Evolutionary conservation across 2,888 invertebrate species (phyloP).

Genomic region (Sphaeridia pumilis): DNA sequence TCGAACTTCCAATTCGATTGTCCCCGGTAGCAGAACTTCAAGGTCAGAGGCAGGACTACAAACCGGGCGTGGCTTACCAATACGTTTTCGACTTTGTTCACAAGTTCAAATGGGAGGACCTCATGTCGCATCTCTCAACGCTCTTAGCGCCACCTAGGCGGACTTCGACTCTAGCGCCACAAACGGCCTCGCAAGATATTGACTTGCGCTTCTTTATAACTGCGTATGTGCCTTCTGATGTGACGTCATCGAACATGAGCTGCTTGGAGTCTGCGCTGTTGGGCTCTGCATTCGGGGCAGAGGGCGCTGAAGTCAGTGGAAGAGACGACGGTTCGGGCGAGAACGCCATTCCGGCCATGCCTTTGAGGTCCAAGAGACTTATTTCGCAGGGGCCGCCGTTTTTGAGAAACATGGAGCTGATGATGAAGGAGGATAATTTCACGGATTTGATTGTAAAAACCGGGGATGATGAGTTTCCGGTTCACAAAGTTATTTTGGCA

Average conservation of each 20-base stretch:
- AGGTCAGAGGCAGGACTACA: constrained; percentile 22
- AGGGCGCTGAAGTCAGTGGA: background rate
- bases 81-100: constrained; percentile 15
- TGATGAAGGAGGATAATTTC: constrained; percentile 26
- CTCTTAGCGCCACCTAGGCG: background rate
- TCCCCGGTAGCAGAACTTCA: constrained; percentile 22
- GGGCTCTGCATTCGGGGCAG: background rate
- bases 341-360: constrained; percentile 7
- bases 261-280: background rate
- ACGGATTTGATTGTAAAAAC: constrained; percentile 27
- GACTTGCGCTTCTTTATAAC: constrained; percentile 24
- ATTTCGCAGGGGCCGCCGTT: constrained; percentile 17
- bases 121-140: constrained; percentile 1
- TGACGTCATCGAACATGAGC: constrained; percentile 8
- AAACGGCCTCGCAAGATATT: constrained; percentile 7
- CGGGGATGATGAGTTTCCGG: constrained; percentile 30
- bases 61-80: constrained; percentile 12
- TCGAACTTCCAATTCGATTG: constrained; percentile 23
- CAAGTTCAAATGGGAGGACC: constrained; percentile 10
- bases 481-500: constrained; percentile 27
- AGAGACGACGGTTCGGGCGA: constrained; percentile 4
- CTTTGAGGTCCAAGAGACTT: constrained; percentile 1
- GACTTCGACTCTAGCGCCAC: background rate
- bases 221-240: constrained; percentile 26
- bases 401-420: constrained; percentile 15